phyloP scores from a whole-genome alignment of 35 echinoderm and acorn worm species.

The Apostichopus parvimensis region DNA sequence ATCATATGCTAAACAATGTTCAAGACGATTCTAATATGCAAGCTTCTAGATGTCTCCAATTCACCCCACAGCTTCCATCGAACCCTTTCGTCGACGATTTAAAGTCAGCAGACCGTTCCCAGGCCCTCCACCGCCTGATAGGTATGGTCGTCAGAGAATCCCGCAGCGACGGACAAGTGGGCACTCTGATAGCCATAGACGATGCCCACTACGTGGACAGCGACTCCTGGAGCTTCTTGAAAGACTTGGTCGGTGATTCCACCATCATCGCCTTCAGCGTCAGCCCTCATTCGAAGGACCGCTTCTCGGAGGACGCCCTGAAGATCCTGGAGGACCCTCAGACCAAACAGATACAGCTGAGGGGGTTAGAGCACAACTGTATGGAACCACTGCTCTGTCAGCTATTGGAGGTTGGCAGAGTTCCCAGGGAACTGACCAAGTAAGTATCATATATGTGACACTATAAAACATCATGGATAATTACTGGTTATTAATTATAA shows the following conservation, averaged over 20 bases:
- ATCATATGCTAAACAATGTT: too few relatives aligned
- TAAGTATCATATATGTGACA: conserved; percentile 54
- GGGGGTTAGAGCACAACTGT: conserved; percentile 70
- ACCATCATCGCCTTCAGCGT: conserved; percentile 65
- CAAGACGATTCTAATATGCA: too few relatives aligned
- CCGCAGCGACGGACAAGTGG: conserved; percentile 29
- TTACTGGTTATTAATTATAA: too few relatives aligned
- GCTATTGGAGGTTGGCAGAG: conserved; percentile 72
- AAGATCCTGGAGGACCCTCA: conserved; percentile 53
- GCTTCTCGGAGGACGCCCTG: conserved; percentile 34
- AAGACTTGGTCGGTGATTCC: conserved; percentile 65
- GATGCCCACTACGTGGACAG: conserved; percentile 94
- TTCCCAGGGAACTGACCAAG: conserved; percentile 89
- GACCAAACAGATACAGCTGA: conserved; percentile 67
- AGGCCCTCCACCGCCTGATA: conserved; percentile 62
- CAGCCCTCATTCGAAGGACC: conserved; percentile 11
- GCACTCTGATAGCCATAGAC: conserved; percentile 84
- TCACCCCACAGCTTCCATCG: conserved; percentile 24
- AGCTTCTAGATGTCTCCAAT: background rate
- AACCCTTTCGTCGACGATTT: conserved; percentile 54
- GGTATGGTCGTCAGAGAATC: conserved; percentile 68
- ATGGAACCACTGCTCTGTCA: conserved; percentile 93
- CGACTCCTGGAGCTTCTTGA: conserved; percentile 87
- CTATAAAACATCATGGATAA: too few relatives aligned
- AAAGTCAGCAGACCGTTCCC: conserved; percentile 45